Evolutionary conservation across 1,140 invertebrate species (phyloP).

Genomic region (Heliothis virescens): DNA sequence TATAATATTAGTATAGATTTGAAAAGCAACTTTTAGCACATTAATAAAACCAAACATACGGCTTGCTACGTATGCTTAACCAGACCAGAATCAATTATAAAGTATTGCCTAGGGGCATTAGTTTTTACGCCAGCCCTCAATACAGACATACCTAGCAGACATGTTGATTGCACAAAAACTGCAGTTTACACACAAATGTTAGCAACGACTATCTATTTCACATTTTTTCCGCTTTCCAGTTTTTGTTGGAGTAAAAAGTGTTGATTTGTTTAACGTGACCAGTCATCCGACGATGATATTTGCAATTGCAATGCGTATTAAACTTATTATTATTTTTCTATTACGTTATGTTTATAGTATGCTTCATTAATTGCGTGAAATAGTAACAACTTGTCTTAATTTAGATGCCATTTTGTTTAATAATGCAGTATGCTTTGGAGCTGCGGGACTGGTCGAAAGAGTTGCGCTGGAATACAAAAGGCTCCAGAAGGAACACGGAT

Average conservation of each 20-base stretch:
- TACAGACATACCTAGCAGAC: not conserved
- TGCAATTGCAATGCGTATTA: not conserved
- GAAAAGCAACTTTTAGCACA: too few species aligned
- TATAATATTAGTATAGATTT: too few species aligned
- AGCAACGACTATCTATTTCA: conserved; percentile 18
- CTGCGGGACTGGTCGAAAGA: too few species aligned
- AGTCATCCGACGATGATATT: not conserved
- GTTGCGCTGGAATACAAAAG: too few species aligned
- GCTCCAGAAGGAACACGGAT: too few species aligned
- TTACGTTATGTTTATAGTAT: not conserved
- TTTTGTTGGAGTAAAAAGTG: conserved; percentile 11
- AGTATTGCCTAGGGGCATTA: not conserved
- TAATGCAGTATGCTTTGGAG: not conserved
- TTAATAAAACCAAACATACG: too few species aligned
- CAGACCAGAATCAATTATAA: not conserved
- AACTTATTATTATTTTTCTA: not conserved
- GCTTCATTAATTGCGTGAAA: not conserved
- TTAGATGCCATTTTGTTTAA: not conserved
- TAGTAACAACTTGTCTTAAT: not conserved
- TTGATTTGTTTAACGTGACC: not conserved
- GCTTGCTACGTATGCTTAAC: too few species aligned
- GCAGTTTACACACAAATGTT: conserved; percentile 5
- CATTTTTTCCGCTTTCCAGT: not conserved
- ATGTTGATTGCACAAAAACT: not conserved
- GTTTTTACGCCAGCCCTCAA: not conserved